A percentile compares a stretch with the other conserved stretches of the same genome.
Evolutionary conservation across 2,113 vertebrate genomes (phyloP).

Genomic region (Myiozetetes cayanensis): DNA sequence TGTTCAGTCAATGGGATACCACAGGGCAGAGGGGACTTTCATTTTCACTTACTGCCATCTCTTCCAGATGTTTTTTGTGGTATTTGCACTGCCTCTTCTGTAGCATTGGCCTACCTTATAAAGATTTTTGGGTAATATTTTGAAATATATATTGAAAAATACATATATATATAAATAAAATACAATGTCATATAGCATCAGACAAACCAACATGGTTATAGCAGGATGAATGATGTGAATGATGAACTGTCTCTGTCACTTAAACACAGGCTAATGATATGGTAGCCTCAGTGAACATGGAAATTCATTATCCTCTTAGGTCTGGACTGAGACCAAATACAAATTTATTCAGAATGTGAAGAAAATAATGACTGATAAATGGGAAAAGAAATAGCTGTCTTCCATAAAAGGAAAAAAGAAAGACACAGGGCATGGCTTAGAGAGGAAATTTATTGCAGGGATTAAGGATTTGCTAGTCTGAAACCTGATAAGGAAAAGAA

Average conservation of each 20-base stretch:
- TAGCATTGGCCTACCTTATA: not conserved
- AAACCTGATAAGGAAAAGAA: constrained; percentile 39
- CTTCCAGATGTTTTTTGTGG: not conserved
- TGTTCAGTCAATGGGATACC: not conserved
- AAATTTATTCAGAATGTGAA: constrained; percentile 21
- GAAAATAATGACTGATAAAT: constrained; percentile 16
- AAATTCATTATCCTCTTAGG: constrained; percentile 1
- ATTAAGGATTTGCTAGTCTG: constrained; percentile 40
- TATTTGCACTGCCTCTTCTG: not conserved
- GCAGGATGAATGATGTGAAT: not conserved
- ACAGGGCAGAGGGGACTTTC: not conserved
- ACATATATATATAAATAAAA: not conserved
- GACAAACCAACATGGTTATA: not conserved
- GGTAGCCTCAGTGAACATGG: not conserved
- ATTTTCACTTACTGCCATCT: not conserved
- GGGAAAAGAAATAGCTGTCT: not conserved
- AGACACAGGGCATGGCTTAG: not conserved
- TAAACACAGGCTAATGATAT: not conserved
- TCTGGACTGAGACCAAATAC: not conserved
- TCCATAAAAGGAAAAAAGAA: not conserved
- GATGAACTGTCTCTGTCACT: not conserved
- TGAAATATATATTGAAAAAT: not conserved
- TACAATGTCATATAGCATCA: not conserved
- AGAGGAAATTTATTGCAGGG: constrained; percentile 7
- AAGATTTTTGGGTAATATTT: not conserved